phyloP scores from a whole-genome alignment of 2,888 invertebrate species.

The Leptopterna dolabrata region DNA sequence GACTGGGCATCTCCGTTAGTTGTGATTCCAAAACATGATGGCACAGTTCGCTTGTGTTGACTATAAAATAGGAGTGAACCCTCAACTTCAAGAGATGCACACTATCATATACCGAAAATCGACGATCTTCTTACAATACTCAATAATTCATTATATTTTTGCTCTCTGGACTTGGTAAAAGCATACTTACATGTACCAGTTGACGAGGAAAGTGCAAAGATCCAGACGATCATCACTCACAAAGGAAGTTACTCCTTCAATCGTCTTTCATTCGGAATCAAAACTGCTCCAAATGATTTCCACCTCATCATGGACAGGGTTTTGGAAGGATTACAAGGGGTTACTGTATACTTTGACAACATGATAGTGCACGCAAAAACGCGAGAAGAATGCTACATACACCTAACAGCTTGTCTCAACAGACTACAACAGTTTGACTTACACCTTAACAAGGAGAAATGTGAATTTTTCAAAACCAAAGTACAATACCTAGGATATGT shows the following conservation, averaged over 20 bases:
- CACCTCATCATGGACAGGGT: not conserved
- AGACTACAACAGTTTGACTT: slow-evolving; percentile 18
- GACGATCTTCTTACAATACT: slow-evolving; percentile 56
- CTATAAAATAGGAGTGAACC: slow-evolving; percentile 63
- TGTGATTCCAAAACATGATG: slow-evolving; percentile 13
- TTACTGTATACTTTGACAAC: not conserved
- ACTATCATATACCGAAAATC: slow-evolving; percentile 60
- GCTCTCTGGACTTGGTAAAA: slow-evolving; percentile 58
- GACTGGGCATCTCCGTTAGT: slow-evolving; percentile 55
- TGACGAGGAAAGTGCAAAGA: slow-evolving; percentile 46
- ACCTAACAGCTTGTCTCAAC: not conserved
- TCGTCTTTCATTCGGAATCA: slow-evolving; percentile 31
- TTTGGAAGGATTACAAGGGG: not conserved
- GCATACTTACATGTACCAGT: slow-evolving; percentile 60
- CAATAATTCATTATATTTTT: slow-evolving; percentile 56
- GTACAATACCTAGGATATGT: slow-evolving; percentile 23
- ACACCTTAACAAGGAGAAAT: slow-evolving; percentile 31
- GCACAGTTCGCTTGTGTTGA: too few species aligned
- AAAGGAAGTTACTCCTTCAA: slow-evolving; percentile 10
- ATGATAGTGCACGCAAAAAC: not conserved
- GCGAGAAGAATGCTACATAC: not conserved
- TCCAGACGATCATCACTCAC: not conserved
- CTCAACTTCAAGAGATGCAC: slow-evolving; percentile 59
- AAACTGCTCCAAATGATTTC: slow-evolving; percentile 44
- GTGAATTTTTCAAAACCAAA: slow-evolving; percentile 10